Percentiles rank a stretch among this genome's conserved stretches.
phyloP scores from a whole-genome alignment of 2,888 invertebrate species.

The Erannis defoliaria region DNA sequence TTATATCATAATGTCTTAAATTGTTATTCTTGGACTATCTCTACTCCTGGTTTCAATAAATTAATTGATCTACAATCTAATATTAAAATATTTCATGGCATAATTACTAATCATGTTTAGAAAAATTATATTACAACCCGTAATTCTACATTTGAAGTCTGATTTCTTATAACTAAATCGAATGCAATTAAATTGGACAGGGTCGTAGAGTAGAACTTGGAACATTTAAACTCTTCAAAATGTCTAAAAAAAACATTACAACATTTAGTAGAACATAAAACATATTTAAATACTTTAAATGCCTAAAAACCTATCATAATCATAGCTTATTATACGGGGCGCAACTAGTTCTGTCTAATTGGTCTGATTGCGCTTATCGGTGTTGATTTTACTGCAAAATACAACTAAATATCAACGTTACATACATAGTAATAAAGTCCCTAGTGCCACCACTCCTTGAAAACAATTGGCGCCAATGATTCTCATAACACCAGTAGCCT shows the following conservation, averaged over 20 bases:
- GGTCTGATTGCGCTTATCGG: no score
- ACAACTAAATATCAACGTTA: not conserved
- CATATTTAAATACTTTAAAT: no score
- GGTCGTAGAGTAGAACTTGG: no score
- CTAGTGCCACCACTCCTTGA: not conserved
- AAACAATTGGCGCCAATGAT: slow-evolving; percentile 7
- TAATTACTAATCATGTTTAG: not conserved
- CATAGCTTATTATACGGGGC: not conserved
- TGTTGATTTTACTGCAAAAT: not conserved
- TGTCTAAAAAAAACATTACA: no score
- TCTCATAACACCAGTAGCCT: slow-evolving; percentile 10
- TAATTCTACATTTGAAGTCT: no score
- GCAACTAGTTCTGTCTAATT: no score
- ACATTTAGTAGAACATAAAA: no score
- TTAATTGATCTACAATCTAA: not conserved
- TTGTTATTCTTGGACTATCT: not conserved
- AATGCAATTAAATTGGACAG: no score
- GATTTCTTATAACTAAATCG: no score
- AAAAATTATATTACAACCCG: no score
- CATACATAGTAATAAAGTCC: not conserved
- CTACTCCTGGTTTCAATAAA: not conserved
- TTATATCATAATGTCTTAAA: not conserved
- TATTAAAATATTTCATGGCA: not conserved
- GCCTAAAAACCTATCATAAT: no score
- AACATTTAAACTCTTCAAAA: no score